Evolutionary conservation across 2,797 vertebrate genomes (phyloP).

Genomic region (Melopsittacus undulatus): DNA sequence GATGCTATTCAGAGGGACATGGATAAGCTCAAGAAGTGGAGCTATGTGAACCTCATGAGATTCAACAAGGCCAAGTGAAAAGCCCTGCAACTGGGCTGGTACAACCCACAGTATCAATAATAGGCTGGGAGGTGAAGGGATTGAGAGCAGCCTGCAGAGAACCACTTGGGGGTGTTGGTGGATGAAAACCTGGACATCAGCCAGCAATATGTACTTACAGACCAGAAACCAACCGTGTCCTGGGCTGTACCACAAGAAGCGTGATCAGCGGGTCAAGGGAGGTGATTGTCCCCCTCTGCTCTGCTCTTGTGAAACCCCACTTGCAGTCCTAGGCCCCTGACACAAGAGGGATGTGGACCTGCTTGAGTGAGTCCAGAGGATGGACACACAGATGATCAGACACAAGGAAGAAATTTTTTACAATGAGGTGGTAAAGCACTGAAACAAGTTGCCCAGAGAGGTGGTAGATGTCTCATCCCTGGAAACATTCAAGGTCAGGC

Average conservation of each 20-base stretch:
- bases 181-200: background rate
- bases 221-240: background rate
- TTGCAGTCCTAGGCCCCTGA: background rate
- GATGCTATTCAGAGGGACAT: background rate
- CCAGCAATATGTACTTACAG: background rate
- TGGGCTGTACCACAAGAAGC: background rate
- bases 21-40: background rate
- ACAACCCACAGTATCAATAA: background rate
- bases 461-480: background rate
- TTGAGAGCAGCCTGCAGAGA: accelerated
- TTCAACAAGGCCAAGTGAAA: background rate
- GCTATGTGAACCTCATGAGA: background rate
- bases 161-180: background rate
- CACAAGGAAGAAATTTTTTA: background rate
- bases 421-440: background rate
- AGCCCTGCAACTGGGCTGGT: no score
- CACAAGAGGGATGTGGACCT: background rate
- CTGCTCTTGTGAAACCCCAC: background rate
- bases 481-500: background rate
- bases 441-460: background rate
- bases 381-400: background rate
- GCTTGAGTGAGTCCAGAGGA: background rate
- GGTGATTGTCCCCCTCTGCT: background rate
- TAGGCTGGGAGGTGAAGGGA: background rate
- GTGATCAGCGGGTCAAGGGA: accelerated